Base-by-base conservation (phyloP, 2,113 vertebrate species). In the Podocnemis expansa region DNA sequence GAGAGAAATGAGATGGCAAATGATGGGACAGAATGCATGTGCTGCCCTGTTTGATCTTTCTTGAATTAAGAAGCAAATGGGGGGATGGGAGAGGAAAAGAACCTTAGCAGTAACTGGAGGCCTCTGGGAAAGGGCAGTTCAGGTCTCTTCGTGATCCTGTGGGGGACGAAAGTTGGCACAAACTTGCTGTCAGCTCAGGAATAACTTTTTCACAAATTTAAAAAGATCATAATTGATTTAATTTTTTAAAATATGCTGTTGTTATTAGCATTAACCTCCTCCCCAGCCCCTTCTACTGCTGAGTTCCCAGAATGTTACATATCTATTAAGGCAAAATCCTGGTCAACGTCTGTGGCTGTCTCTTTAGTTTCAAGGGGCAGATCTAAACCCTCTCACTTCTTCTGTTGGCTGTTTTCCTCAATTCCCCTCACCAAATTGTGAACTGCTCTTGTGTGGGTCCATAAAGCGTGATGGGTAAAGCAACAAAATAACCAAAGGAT, bases 351-450 rank as follows among this genome's bases (percentile, higher is more conserved):
- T 60, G 31, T 16, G 14, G 29, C 58, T 60, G 58, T 34, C 12
- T 67, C 52, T 55, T 2, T n/a, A n/a, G n/a, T n/a, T n/a, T n/a
- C n/a, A n/a, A n/a, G n/a, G n/a, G n/a, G n/a, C 31, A 60, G 31
- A 60, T 60, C 58, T 34, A 60, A 60, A 60, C 58, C 31, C 58
- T 34, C 58, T 60, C 58, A 31, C 29, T 60, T 34, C 13, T 3
- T 60, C 29, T 17, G 85, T 94, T 93, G 63, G 29, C 82, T 27
- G 29, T 93, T 94, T 96, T 79, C 87, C 83, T 52, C 79, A 29
- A 83, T 91, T 89, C 89, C 49, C 34, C 16, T 60, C 12, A 14
- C 58, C 58, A 34, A 60, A 31, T 34, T 60, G 1, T 34, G 34
- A 90, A 25, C 9, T 75, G 85, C 86, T 87, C 60, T 91, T 94